phyloP scores from a whole-genome alignment of 2,113 vertebrate species.

The Scopus umbretta region DNA sequence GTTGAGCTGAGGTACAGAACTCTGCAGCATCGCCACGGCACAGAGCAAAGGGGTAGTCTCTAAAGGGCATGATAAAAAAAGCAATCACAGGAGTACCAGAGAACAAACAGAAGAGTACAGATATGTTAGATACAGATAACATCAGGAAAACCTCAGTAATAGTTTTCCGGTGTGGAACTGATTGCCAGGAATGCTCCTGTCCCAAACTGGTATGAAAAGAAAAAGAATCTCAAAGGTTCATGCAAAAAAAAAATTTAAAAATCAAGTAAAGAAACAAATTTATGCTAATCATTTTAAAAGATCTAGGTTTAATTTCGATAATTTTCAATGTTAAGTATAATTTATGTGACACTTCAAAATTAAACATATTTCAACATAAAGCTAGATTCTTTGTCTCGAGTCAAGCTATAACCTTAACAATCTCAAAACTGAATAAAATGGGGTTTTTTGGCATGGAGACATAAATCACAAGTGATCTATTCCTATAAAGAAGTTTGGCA shows the following conservation, averaged over 20 bases:
- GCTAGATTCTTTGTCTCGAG: neutral
- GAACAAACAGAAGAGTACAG: neutral
- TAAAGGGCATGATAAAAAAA: neutral
- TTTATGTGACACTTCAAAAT: neutral
- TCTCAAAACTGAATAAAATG: neutral
- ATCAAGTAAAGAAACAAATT: neutral
- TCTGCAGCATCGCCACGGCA: neutral
- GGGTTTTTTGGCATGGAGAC: neutral
- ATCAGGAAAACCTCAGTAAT: neutral
- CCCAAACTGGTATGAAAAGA: neutral
- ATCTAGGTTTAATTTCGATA: neutral
- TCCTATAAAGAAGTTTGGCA: neutral
- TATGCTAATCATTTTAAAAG: neutral
- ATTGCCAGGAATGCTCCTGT: neutral
- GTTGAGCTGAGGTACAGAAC: neutral
- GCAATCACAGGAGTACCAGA: neutral
- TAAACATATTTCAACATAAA: neutral
- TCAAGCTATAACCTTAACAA: neutral
- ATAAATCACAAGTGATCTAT: neutral
- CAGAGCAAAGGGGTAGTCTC: neutral
- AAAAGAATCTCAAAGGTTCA: neutral
- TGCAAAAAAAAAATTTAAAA: neutral
- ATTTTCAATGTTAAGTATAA: neutral
- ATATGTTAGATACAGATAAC: neutral
- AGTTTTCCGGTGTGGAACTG: neutral